Conservation (phyloP, 2,113 vertebrate genomes). For the Ptychochromis oligacanthus region DNA sequence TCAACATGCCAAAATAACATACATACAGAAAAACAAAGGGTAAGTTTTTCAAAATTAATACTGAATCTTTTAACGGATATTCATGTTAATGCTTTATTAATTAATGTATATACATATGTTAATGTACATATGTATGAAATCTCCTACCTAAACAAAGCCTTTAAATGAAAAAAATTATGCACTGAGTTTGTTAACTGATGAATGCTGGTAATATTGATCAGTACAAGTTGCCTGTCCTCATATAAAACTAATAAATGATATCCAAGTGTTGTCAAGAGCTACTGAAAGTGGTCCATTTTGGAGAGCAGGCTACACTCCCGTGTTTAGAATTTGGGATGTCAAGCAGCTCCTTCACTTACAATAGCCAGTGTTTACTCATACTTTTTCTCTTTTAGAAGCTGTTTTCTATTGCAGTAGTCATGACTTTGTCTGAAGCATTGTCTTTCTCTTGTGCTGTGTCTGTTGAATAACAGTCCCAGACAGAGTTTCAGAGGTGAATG, state of each 20-base stretch:
- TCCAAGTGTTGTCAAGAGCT: not conserved
- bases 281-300: not conserved
- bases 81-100: too few species aligned
- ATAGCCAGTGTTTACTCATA: not conserved
- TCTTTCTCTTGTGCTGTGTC: constrained; percentile 8
- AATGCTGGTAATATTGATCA: not conserved
- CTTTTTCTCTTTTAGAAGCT: not conserved
- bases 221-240: not conserved
- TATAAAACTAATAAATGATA: not conserved
- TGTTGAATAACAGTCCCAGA: constrained; percentile 37
- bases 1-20: not conserved
- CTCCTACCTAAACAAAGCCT: not conserved
- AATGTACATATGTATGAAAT: not conserved
- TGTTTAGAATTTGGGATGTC: not conserved
- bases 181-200: not conserved
- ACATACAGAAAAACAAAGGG: not conserved
- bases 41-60: not conserved
- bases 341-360: not conserved
- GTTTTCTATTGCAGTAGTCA: constrained; percentile 3
- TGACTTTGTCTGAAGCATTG: constrained; percentile 26
- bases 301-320: not conserved
- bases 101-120: too few species aligned
- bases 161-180: not conserved
- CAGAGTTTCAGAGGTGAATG: constrained; percentile 29
- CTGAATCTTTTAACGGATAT: too few species aligned